Evolutionary conservation across 2,113 vertebrate species (phyloP).

Genomic region (Anoura caudifer): DNA sequence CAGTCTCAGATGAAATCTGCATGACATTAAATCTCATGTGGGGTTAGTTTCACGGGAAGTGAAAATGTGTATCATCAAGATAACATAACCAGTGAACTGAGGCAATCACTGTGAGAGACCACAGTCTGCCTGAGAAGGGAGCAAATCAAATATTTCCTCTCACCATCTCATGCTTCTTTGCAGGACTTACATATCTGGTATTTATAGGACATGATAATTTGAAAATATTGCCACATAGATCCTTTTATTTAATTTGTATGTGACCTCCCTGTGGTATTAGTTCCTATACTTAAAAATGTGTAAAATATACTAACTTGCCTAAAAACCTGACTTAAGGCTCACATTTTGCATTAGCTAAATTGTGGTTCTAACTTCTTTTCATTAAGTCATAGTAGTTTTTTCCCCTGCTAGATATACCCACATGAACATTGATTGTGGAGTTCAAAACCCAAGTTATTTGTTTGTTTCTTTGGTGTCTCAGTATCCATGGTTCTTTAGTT

Average conservation of each 20-base stretch:
- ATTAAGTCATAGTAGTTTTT: neutral
- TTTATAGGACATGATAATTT: neutral
- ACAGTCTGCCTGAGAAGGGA: rapidly evolving
- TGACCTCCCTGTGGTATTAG: neutral
- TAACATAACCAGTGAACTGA: neutral
- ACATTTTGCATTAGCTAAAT: too few species aligned
- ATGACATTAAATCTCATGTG: neutral
- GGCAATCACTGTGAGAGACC: neutral
- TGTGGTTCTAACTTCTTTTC: neutral
- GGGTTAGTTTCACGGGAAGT: neutral
- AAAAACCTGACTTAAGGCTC: neutral
- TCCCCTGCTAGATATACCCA: rapidly evolving
- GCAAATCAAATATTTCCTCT: neutral
- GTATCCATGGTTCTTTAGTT: neutral
- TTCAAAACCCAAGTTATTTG: rapidly evolving
- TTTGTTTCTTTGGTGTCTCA: neutral
- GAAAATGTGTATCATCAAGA: neutral
- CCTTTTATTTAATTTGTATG: neutral
- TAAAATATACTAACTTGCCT: neutral
- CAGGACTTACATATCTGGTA: rapidly evolving
- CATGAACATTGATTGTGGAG: rapidly evolving
- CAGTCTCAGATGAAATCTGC: neutral
- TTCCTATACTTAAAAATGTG: neutral
- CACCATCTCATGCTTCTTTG: neutral
- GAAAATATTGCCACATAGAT: neutral